These are phyloP conservation scores for Melinaea menophilus DNA, from an alignment of 2,888 invertebrate genomes.

Conservation along the genomic window DNA sequence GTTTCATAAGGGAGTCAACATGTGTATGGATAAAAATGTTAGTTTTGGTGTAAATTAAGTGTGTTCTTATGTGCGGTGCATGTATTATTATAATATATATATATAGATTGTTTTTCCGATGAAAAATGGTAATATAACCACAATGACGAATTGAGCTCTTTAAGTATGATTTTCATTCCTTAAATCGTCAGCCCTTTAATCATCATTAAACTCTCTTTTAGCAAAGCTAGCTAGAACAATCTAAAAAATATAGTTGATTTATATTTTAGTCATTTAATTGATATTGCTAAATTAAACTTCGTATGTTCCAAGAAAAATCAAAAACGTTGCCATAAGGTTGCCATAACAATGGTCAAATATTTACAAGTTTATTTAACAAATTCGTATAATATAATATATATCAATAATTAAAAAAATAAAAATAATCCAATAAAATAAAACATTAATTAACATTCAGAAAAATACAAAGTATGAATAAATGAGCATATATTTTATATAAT, in stretches of 20 bases:
- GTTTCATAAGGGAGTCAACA: not conserved
- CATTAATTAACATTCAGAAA: too few relatives aligned
- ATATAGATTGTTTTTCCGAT: not conserved
- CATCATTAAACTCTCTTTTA: slow-evolving; percentile 28
- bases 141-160: not conserved
- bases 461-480: too few relatives aligned
- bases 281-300: not conserved
- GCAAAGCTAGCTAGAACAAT: slow-evolving; percentile 17
- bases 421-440: too few relatives aligned
- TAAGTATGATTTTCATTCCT: not conserved
- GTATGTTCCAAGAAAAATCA: not conserved
- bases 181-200: slow-evolving; percentile 14
- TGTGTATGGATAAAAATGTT: too few relatives aligned
- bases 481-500: too few relatives aligned
- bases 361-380: too few relatives aligned
- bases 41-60: too few relatives aligned
- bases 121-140: not conserved
- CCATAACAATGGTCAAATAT: too few relatives aligned
- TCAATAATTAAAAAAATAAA: too few relatives aligned
- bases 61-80: too few relatives aligned
- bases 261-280: not conserved
- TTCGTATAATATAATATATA: too few relatives aligned
- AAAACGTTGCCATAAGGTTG: too few relatives aligned
- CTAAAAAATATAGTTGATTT: not conserved
- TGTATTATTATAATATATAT: not conserved